A percentile compares a stretch with the other conserved stretches of the same genome.
Conservation (phyloP, 2,113 vertebrate genomes). For the Seriola dumerili region DNA sequence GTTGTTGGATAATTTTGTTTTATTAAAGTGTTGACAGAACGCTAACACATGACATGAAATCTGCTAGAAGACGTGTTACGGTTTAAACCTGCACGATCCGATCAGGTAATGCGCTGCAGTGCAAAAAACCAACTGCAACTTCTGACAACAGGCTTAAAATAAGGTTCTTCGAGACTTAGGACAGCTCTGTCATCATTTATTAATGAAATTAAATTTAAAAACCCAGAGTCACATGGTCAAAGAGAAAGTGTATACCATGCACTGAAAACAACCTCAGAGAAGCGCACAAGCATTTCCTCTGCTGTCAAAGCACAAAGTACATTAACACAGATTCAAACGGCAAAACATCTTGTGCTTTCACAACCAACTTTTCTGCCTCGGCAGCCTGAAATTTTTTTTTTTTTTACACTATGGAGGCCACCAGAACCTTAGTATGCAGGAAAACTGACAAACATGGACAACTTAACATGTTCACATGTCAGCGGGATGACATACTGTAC, state of each 20-base stretch:
- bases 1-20: too few relatives aligned
- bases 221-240: conserved; percentile 36
- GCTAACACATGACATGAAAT: too few relatives aligned
- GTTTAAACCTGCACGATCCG: too few relatives aligned
- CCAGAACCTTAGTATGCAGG: neutral
- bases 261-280: conserved; percentile 23
- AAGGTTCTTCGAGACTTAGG: conserved; percentile 34
- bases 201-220: conserved; percentile 67
- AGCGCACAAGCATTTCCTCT: conserved; percentile 18
- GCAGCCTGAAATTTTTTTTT: neutral
- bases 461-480: neutral
- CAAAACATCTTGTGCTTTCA: conserved; percentile 21
- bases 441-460: neutral
- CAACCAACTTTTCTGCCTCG: neutral
- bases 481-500: conserved; percentile 73
- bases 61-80: too few relatives aligned
- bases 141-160: conserved; percentile 39
- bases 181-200: conserved; percentile 62
- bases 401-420: neutral
- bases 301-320: conserved; percentile 36
- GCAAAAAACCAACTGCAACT: neutral
- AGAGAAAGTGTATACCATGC: conserved; percentile 16
- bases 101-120: neutral
- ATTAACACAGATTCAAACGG: conserved; percentile 16
- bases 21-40: too few relatives aligned